phyloP scores from a whole-genome alignment of 2,113 vertebrate species.

The Alethe diademata region DNA sequence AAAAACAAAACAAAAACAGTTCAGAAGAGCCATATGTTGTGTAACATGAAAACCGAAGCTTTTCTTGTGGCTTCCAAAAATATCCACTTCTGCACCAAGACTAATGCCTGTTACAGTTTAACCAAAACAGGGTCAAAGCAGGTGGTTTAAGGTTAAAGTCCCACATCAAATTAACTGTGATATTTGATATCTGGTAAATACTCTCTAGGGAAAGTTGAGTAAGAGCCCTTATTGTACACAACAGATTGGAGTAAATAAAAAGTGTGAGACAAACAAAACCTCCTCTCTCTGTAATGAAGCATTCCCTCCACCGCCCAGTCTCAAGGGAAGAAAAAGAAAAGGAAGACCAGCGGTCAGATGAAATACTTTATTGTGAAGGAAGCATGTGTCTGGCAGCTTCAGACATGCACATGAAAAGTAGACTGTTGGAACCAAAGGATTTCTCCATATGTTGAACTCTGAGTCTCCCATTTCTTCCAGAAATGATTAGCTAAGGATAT shows the following conservation, averaged over 20 bases:
- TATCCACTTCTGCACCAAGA: not conserved
- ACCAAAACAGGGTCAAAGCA: slow-evolving; percentile 6
- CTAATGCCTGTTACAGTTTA: slow-evolving; percentile 28
- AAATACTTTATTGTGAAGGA: slow-evolving; percentile 44
- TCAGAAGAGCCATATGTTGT: not conserved
- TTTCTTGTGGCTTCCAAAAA: slow-evolving; percentile 44
- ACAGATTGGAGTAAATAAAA: slow-evolving; percentile 31
- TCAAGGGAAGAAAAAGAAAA: slow-evolving; percentile 30
- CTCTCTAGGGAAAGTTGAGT: not conserved
- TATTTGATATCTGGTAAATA: slow-evolving; percentile 38
- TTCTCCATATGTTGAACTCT: slow-evolving; percentile 53
- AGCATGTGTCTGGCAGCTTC: slow-evolving; percentile 62
- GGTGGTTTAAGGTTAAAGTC: slow-evolving; percentile 26
- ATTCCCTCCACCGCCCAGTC: not conserved
- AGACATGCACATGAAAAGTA: slow-evolving; percentile 43
- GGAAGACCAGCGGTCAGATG: slow-evolving; percentile 35
- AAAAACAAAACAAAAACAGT: not conserved
- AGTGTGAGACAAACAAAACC: not conserved
- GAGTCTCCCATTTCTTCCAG: slow-evolving; percentile 43
- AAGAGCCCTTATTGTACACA: not conserved
- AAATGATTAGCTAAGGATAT: slow-evolving; percentile 64
- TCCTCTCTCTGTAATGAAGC: not conserved
- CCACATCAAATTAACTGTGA: slow-evolving; percentile 5
- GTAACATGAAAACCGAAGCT: not conserved
- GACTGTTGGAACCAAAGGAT: slow-evolving; percentile 38